Evolutionary conservation across 2,797 vertebrate genomes (phyloP).

Genomic region (Oreortyx pictus): DNA sequence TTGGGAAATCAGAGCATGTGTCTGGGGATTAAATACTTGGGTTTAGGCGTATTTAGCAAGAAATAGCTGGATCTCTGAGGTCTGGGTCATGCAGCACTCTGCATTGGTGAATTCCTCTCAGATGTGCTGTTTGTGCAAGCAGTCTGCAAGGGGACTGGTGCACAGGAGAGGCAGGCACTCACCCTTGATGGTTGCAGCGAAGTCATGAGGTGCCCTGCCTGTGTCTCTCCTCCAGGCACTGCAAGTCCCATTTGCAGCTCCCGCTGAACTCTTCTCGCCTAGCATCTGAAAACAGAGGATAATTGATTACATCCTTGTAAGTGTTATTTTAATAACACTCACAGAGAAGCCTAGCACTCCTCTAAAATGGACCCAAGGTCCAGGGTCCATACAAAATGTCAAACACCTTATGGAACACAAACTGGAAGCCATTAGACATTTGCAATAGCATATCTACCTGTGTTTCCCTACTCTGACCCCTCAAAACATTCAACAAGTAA

Average conservation of each 20-base stretch:
- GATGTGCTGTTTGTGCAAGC: neutral
- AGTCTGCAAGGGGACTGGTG: neutral
- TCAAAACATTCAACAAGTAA: conserved; percentile 65
- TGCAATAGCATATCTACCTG: conserved; percentile 36
- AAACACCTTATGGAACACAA: neutral
- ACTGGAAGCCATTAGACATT: neutral
- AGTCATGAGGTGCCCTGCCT: accelerated
- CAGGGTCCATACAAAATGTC: neutral
- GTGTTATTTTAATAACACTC: neutral
- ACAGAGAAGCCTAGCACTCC: neutral
- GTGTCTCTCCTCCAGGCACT: neutral
- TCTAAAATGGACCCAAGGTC: neutral
- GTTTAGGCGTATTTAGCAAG: neutral
- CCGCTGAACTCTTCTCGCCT: neutral
- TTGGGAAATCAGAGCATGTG: neutral
- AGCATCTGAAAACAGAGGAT: neutral
- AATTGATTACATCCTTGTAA: neutral
- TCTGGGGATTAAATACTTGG: neutral
- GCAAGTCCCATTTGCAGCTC: neutral
- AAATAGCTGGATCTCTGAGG: neutral
- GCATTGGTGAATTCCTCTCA: neutral
- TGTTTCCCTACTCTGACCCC: neutral
- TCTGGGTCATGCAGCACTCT: neutral
- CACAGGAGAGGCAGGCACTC: accelerated
- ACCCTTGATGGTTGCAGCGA: accelerated